A percentile compares a stretch with the other conserved stretches of the same genome.
Evolutionary conservation across 2,113 vertebrate genomes (phyloP).

Genomic region (Callipepla californica): DNA sequence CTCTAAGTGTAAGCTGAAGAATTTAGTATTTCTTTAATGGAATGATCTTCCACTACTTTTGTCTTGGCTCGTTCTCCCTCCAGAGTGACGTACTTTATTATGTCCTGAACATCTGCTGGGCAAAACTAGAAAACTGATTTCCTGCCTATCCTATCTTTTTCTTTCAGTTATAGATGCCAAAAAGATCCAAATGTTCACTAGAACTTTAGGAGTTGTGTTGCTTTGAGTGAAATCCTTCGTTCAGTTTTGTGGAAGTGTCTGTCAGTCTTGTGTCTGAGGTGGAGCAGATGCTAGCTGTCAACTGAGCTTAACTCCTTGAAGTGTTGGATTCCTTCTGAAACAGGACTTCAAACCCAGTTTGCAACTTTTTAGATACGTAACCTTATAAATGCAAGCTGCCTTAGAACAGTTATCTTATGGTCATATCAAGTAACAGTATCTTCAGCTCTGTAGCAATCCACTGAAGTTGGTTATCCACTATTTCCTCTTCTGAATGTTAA

Average conservation of each 20-base stretch:
- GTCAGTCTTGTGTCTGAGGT: not conserved
- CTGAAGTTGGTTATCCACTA: not conserved
- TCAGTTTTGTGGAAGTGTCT: not conserved
- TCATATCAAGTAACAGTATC: not conserved
- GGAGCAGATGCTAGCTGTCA: not conserved
- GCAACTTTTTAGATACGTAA: not conserved
- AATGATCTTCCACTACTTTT: not conserved
- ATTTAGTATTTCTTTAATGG: not conserved
- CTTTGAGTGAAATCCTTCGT: not conserved
- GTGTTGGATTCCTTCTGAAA: not conserved
- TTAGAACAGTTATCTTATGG: not conserved
- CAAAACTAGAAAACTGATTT: slow-evolving; percentile 24
- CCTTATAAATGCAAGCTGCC: not conserved
- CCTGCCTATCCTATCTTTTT: slow-evolving; percentile 7
- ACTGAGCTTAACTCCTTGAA: not conserved
- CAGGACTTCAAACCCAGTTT: not conserved
- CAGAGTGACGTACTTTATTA: not conserved
- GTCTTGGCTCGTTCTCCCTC: not conserved
- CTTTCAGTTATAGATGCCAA: not conserved
- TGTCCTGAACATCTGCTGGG: not conserved
- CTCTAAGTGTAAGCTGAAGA: not conserved
- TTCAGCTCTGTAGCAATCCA: not conserved
- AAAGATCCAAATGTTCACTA: not conserved
- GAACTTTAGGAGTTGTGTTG: not conserved
- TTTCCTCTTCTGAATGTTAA: not conserved